A percentile compares a stretch with the other conserved stretches of the same genome.
These are phyloP conservation scores for Candoia aspera DNA, from an alignment of 2,113 vertebrate genomes.

Conservation along the genomic window DNA sequence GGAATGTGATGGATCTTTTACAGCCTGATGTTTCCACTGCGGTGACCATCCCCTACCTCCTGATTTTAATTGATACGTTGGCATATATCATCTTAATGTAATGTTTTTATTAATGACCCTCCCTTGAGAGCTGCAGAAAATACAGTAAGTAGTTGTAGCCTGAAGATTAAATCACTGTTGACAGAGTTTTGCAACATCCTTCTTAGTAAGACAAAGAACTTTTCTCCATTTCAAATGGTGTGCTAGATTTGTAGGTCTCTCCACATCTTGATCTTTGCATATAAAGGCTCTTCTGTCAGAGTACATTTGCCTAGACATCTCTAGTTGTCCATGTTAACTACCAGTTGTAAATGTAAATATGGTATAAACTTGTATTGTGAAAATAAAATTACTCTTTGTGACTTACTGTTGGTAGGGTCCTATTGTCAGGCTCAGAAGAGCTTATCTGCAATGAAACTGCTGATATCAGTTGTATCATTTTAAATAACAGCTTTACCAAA, in stretches of 20 bases:
- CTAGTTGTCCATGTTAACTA: constrained; percentile 29
- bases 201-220: not conserved
- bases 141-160: not conserved
- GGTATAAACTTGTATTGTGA: constrained; percentile 50
- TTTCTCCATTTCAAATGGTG: not conserved
- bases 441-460: not conserved
- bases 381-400: constrained; percentile 65
- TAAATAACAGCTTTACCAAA: not conserved
- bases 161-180: not conserved
- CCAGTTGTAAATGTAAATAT: constrained; percentile 40
- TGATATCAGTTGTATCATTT: not conserved
- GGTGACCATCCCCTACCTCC: not conserved
- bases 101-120: not conserved
- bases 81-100: not conserved
- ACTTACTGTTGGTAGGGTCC: not conserved
- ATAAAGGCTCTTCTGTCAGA: not conserved
- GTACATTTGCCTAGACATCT: not conserved
- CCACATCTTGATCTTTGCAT: not conserved
- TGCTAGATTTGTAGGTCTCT: not conserved
- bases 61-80: not conserved
- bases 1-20: not conserved
- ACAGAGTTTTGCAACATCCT: not conserved
- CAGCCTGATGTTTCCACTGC: not conserved
- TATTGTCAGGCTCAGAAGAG: not conserved
- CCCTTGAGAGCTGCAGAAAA: not conserved